These are phyloP conservation scores for Maniola jurtina DNA, from an alignment of 1,140 invertebrate species.

Conservation along the genomic window DNA sequence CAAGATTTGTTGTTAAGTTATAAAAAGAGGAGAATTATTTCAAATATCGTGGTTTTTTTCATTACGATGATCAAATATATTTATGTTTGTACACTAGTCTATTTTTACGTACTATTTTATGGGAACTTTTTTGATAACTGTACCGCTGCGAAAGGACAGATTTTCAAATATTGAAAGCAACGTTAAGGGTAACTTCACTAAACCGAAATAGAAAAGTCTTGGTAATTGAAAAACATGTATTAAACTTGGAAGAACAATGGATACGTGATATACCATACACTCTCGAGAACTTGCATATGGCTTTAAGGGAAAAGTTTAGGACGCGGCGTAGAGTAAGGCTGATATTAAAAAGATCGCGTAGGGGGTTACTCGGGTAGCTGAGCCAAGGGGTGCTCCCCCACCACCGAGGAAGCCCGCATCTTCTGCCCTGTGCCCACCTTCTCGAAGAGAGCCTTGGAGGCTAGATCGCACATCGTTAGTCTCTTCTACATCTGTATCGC, in stretches of 20 bases:
- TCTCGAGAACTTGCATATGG: constrained; percentile 32
- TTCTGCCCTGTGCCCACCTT: constrained; percentile 56
- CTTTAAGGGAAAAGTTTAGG: constrained; percentile 54
- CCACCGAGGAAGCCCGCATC: constrained; percentile 69
- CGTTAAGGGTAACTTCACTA: neutral
- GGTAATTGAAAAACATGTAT: constrained; percentile 35
- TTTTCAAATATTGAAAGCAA: too few relatives aligned
- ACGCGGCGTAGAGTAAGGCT: constrained; percentile 47
- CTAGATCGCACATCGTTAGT: constrained; percentile 70
- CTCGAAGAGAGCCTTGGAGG: constrained; percentile 68
- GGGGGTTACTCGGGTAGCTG: constrained; percentile 30
- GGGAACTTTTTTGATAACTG: too few relatives aligned
- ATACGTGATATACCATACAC: constrained; percentile 37
- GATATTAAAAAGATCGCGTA: constrained; percentile 62
- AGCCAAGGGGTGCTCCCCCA: constrained; percentile 42
- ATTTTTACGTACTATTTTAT: too few relatives aligned
- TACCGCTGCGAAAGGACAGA: too few relatives aligned
- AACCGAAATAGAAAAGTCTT: constrained; percentile 12
- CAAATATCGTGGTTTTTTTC: too few relatives aligned
- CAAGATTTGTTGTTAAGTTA: too few relatives aligned
- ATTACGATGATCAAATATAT: too few relatives aligned
- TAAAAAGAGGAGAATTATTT: too few relatives aligned
- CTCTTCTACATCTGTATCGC: constrained; percentile 56
- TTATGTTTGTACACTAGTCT: too few relatives aligned
- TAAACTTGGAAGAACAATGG: constrained; percentile 50